These are phyloP conservation scores for Teleopsis dalmanni DNA, from an alignment of 1,140 invertebrate species.

Conservation along the genomic window DNA sequence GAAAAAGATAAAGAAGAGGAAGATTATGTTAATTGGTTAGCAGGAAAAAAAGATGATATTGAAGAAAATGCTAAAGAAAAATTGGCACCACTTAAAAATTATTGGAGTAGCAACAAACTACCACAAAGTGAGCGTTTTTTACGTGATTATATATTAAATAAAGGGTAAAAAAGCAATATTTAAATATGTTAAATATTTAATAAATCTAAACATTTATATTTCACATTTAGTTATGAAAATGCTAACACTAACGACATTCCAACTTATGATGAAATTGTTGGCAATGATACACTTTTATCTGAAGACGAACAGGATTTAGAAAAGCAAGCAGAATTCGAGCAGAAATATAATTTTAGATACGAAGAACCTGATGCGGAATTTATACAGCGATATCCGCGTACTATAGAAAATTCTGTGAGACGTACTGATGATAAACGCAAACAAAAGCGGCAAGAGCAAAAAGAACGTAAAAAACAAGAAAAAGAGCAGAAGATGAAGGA, in stretches of 20 bases:
- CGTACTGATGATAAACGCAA: slow-evolving; percentile 71
- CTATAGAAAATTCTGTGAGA: slow-evolving; percentile 74
- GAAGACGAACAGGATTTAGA: slow-evolving; percentile 75
- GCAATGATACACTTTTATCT: slow-evolving; percentile 62
- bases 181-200: slow-evolving; percentile 1
- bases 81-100: slow-evolving; percentile 60
- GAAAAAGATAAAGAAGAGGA: slow-evolving; percentile 54
- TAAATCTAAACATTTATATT: slow-evolving; percentile 7
- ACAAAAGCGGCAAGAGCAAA: slow-evolving; percentile 65
- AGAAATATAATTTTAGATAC: slow-evolving; percentile 93
- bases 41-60: slow-evolving; percentile 63
- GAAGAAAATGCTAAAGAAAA: slow-evolving; percentile 54
- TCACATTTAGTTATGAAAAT: slow-evolving; percentile 31
- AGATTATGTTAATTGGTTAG: slow-evolving; percentile 75
- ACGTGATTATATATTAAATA: slow-evolving; percentile 87
- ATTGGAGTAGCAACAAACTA: slow-evolving; percentile 76
- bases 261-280: slow-evolving; percentile 62
- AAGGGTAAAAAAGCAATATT: slow-evolving; percentile 51
- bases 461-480: slow-evolving; percentile 72
- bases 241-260: slow-evolving; percentile 54
- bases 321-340: slow-evolving; percentile 84
- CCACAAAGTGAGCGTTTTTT: slow-evolving; percentile 81
- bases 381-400: slow-evolving; percentile 85
- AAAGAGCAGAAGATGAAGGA: slow-evolving; percentile 79
- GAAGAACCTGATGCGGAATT: slow-evolving; percentile 94